Evolutionary conservation across 1,140 invertebrate genomes (phyloP), one percentile per base, ranked within the genome.

Genomic region (Heliconius melpomene): DNA sequence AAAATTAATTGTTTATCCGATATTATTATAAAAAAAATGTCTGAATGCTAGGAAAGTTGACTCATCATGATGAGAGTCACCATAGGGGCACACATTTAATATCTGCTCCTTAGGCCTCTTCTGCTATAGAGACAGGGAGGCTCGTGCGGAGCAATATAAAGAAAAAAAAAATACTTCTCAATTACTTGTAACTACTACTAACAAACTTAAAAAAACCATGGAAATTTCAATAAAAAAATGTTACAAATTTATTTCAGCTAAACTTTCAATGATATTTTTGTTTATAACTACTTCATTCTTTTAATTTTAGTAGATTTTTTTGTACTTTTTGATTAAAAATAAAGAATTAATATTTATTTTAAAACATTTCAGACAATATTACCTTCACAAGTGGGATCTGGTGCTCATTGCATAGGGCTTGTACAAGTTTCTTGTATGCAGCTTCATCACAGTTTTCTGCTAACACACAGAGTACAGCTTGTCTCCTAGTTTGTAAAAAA

Each of bases 401-500:
- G 95, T 99, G 99, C 95, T 99, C 98, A 79, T 98, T 98, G 95
- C 99, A 99, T 32, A 99, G 96, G 70, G 98, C 99, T 92, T 99
- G 98, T n/a, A 99, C 98, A 40, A 99, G 95, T 93, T 99, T 99
- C 87, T 99, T 98, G 95, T 99, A 99, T 94, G 97, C 97, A 50
- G 98, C 97, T 94, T 99, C 99, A 90, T 99, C 99, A 92, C 99
- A 99, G 94, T 99, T 99, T 91, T 99, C 98, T 79, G 99, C 98
- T 80, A 99, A 95, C 73, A 99, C 97, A 93, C 99, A 99, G 78
- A 99, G 95, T 87, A 98, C 97, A 73, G 99, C 99, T 95, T 99
- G 97, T 90, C 99, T 97, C 95, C 97, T 98, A 84, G 20, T 46
- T 11, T 16, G 13, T 16, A 29, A 79, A 77, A 29, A 72, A 72